These are phyloP conservation scores for Coremacera marginata DNA, from an alignment of 2,888 invertebrate species.

Conservation along the genomic window DNA sequence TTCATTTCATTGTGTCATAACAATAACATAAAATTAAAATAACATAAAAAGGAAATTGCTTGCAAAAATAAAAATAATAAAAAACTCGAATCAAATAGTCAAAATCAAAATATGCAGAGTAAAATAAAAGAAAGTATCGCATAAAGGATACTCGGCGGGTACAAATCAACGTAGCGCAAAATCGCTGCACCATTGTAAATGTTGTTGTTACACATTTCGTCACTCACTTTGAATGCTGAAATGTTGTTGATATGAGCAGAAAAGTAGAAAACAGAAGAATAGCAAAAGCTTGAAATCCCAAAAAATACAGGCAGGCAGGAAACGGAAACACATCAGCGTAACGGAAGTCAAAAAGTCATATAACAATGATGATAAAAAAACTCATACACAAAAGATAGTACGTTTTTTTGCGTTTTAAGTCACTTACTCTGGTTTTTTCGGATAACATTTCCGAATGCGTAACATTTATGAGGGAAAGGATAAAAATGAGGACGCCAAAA, in stretches of 20 bases:
- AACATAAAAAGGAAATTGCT: conserved; percentile 70
- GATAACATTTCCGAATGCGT: conserved; percentile 6
- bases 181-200: conserved; percentile 50
- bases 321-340: conserved; percentile 67
- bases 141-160: conserved; percentile 46
- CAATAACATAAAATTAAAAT: conserved; percentile 70
- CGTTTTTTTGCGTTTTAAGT: conserved; percentile 35
- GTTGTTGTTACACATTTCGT: conserved; percentile 53
- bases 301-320: conserved; percentile 50
- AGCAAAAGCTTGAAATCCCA: conserved; percentile 49
- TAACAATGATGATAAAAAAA: conserved; percentile 58
- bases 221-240: conserved; percentile 51
- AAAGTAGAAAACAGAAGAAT: background rate
- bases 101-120: conserved; percentile 22
- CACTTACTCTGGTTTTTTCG: conserved; percentile 41
- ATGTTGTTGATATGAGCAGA: background rate
- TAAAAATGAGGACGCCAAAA: conserved; percentile 43
- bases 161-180: conserved; percentile 65
- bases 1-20: conserved; percentile 70
- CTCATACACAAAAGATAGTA: conserved; percentile 36
- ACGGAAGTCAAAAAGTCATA: conserved; percentile 66
- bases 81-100: conserved; percentile 31
- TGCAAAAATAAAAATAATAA: conserved; percentile 53
- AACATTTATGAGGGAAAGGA: conserved; percentile 9
- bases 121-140: conserved; percentile 13